Evolutionary conservation across 2,888 invertebrate genomes (phyloP).

Genomic region (Euzetes globulus): DNA sequence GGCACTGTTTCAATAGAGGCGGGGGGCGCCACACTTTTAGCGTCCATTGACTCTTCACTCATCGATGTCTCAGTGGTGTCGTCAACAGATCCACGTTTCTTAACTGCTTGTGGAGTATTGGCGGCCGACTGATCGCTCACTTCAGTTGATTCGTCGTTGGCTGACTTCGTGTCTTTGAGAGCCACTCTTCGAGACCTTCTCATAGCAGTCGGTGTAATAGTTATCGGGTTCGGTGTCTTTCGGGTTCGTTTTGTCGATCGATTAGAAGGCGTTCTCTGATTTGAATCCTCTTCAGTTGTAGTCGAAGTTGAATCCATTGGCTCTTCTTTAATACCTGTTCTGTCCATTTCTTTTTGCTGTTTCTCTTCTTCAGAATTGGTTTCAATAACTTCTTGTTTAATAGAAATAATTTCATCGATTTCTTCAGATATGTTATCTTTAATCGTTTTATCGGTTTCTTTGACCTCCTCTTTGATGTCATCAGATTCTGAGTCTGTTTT

Average conservation of each 20-base stretch:
- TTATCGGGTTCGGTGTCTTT: not conserved
- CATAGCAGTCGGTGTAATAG: not conserved
- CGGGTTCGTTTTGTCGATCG: not conserved
- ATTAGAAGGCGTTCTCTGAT: not conserved
- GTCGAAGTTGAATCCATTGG: not conserved
- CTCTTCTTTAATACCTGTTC: not conserved
- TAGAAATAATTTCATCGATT: not conserved
- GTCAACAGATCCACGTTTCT: conserved; percentile 24
- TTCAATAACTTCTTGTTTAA: conserved; percentile 10
- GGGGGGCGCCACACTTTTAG: not conserved
- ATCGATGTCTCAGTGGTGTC: conserved; percentile 28
- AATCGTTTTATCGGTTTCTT: not conserved
- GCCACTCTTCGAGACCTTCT: not conserved
- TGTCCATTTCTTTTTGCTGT: not conserved
- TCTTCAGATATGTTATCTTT: not conserved
- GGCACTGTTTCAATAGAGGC: conserved; percentile 36
- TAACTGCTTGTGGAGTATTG: conserved; percentile 6
- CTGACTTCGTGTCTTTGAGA: conserved; percentile 3
- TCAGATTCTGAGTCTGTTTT: not conserved
- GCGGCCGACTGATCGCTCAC: conserved; percentile 7
- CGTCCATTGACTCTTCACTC: conserved; percentile 37
- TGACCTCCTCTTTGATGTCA: not conserved
- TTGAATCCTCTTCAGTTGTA: not conserved
- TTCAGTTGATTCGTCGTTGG: not conserved
- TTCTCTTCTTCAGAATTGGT: not conserved